Evolutionary conservation across 1,140 invertebrate genomes (phyloP), one percentile per base, ranked within the genome.

Genomic region (Diorhabda carinulata): DNA sequence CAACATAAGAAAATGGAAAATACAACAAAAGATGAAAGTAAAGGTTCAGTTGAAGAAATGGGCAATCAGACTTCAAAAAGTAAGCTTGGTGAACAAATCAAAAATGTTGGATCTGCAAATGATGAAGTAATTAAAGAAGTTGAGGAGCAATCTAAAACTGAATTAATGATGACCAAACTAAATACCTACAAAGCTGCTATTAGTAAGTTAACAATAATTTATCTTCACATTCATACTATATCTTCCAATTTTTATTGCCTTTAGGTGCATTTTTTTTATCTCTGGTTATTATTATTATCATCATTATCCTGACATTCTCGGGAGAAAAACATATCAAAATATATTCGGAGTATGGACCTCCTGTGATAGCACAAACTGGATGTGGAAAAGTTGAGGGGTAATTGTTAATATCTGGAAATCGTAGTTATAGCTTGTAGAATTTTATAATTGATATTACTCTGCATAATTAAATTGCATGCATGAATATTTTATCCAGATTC

Each of bases 381-480:
- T 52, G 47, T 52, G 47, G 47, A 52, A 52, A n/a, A 52, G n/a
- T 52, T 52, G 47, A 52, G n/a, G 47, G 47, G 47, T 52, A 52
- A 52, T 25, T 25, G 25, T 25, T 25, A 25, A 25, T 25, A 25
- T 25, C 0, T 25, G 25, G 25, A 25, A 25, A 25, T 25, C 25
- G 25, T 25, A 25, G 25, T 25, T 25, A 25, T 25, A 25, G 25
- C 25, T 25, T 25, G 25, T 25, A 25, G 25, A 25, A 25, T 25
- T 25, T 25, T 25, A 25, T 25, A 25, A 25, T 25, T 25, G 25
- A 25, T 25, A 25, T 25, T 25, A 25, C 25, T 25, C 25, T 25
- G 25, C 25, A 25, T 25, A 25, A 25, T 25, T 25, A 25, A 25
- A 25, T 25, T 25, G 25, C 25, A 25, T 25, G 25, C 25, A 25